phyloP scores from a whole-genome alignment of 2,797 vertebrate species.

The Amazona ochrocephala region DNA sequence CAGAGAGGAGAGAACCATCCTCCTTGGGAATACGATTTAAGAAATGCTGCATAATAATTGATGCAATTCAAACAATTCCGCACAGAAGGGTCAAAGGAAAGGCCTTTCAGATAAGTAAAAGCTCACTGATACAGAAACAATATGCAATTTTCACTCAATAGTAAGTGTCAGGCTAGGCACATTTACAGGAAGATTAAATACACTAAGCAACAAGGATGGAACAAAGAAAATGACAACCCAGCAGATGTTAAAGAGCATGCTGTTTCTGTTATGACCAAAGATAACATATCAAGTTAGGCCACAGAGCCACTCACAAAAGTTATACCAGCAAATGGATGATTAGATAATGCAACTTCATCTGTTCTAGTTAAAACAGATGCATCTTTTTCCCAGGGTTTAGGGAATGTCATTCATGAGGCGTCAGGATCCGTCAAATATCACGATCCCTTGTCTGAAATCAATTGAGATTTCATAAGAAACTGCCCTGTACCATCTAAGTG shows the following conservation, averaged over 20 bases:
- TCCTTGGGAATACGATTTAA: neutral
- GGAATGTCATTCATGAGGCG: neutral
- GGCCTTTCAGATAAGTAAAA: conserved; percentile 3
- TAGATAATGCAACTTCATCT: neutral
- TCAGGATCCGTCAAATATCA: neutral
- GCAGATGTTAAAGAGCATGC: neutral
- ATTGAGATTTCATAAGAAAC: neutral
- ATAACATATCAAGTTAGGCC: neutral
- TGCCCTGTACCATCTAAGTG: neutral
- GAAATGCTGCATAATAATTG: neutral
- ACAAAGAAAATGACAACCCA: neutral
- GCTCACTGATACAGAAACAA: conserved; percentile 33
- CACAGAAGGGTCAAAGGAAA: conserved; percentile 19
- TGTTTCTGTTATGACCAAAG: neutral
- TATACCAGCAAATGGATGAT: neutral
- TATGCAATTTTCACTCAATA: neutral
- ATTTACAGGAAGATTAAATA: conserved; percentile 24
- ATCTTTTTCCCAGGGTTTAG: neutral
- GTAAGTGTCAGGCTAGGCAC: neutral
- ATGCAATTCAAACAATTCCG: neutral
- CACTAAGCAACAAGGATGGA: neutral
- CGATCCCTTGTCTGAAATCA: neutral
- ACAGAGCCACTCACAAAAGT: neutral
- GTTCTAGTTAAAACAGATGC: neutral
- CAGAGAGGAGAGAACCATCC: neutral